Evolutionary conservation across 1,140 invertebrate genomes (phyloP), one percentile per base, ranked within the genome.

Genomic region (Drosophila subpulchrella): DNA sequence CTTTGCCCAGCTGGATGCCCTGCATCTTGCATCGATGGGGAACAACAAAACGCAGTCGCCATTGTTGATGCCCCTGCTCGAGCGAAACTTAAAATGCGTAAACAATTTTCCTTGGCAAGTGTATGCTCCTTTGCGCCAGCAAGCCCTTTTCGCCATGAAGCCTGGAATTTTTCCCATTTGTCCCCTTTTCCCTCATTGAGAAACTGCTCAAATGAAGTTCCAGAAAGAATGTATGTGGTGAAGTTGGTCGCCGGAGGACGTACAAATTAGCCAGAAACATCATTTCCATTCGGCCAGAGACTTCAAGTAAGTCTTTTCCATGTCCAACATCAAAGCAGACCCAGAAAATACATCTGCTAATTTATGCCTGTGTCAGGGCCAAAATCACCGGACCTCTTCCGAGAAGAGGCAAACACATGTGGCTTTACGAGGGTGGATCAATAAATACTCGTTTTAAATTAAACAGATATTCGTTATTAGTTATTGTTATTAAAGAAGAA

Each of bases 51-150:
- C 13, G 39, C 57, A 51, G 24, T 78, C 46, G 63, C 42, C 57
- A 59, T 57, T 58, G 46, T 54, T 59, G 48, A 34, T 50, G 48
- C 39, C 57, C 24, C 24, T 27, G 46, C 65, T 41, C 39, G 41
- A 67, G 54, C 13, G 2, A 59, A 63, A 74, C 67, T 77, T 70
- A 63, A 79, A 80, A 83, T 76, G 81, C 81, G 71, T 84, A 47
- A 76, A 61, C 57, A 84, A 83, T 84, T 83, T 81, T 74, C 78
- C 53, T 80, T 76, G 61, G 51, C 66, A 83, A 78, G 73, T 57
- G 27, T 34, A 62, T 58, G 54, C 38, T 30, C 12, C 51, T 13
- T 8, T 38, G 6, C 36, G n/a, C n/a, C 57, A 44, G 5, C 32
- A 12, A 36, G 7, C 24, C 6, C 53, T 24, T n/a, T 41, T 6